Conservation (phyloP, 1,140 invertebrate species). For the Hydropsyche tenuis region DNA sequence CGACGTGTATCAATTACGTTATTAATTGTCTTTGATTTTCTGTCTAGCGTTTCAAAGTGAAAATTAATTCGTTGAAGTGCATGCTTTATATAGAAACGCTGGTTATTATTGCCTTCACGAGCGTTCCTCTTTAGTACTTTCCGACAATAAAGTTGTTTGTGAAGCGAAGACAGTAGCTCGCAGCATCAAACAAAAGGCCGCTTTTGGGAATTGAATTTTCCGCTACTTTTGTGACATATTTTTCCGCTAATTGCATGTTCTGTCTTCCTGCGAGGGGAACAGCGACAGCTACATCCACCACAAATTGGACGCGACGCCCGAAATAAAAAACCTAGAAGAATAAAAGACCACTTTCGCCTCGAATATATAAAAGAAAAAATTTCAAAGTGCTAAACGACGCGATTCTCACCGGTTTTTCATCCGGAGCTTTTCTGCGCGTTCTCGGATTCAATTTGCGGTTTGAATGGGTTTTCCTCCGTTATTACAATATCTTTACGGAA, state of each 20-base stretch:
- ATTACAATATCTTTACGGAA: not conserved
- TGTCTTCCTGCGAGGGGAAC: not conserved
- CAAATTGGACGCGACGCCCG: too few relatives aligned
- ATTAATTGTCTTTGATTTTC: too few relatives aligned
- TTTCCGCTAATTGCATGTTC: conserved; percentile 26
- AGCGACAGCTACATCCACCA: too few relatives aligned
- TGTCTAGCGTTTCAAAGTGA: too few relatives aligned
- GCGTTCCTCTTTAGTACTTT: not conserved
- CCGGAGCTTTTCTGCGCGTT: not conserved
- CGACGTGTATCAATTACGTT: too few relatives aligned
- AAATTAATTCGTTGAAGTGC: not conserved
- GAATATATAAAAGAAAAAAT: too few relatives aligned
- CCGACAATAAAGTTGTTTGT: not conserved
- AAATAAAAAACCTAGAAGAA: not conserved
- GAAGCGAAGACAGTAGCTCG: not conserved
- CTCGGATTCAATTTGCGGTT: not conserved
- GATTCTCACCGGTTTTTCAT: not conserved
- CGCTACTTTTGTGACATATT: conserved; percentile 18
- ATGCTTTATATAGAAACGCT: not conserved
- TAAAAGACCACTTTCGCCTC: not conserved
- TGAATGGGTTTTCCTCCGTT: not conserved
- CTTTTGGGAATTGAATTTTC: not conserved
- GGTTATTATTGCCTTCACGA: not conserved
- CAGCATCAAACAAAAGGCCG: conserved; percentile 1
- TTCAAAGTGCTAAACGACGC: too few relatives aligned